Base-by-base conservation (phyloP, 2,888 invertebrate genomes). In the Nomada fucata region DNA sequence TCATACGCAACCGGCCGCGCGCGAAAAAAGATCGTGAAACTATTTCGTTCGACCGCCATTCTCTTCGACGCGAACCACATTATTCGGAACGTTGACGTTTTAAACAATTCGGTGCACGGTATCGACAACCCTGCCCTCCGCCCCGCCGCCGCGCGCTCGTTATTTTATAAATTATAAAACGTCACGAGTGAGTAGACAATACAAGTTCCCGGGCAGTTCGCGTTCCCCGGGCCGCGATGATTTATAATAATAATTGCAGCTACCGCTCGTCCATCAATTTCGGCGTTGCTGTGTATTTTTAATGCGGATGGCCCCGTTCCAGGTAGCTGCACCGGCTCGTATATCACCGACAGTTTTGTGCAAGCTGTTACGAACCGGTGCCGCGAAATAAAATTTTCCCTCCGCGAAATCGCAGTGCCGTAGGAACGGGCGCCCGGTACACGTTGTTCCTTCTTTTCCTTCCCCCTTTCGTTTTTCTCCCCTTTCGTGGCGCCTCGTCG, bases 291-390 rank as follows among this genome's bases (percentile, higher is more conserved):
- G 87, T 87, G 85, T 85, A 88, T 90, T 88, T 90, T 90, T 89
- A 89, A 88, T 88, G 89, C 72, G 88, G 76, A 88, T 89, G 87
- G 86, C 86, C 85, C 83, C 85, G 87, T 87, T 87, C 87, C 87
- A 86, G 89, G 88, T 87, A 88, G 78, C 86, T 82, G 82, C 84
- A 73, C 81, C 76, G 74, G 83, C 87, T 91, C 91, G 88, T 92
- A 91, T 92, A 92, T 92, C 92, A 91, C 90, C 88, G 86, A 85
- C 88, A 88, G 87, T 91, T 91, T 90, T 91, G 90, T 91, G 89
- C 92, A 92, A 91, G 91, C 91, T 91, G 92, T 91, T 91, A 90
- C 91, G 86, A 86, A 87, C 85, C 88, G 86, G 90, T 70, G 85
- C 87, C 80, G 84, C 84, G 87, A 89, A 91, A 91, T 90, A 91